Evolutionary conservation across 1,140 invertebrate species (phyloP).

Genomic region (Chrysomallon squamiferum): DNA sequence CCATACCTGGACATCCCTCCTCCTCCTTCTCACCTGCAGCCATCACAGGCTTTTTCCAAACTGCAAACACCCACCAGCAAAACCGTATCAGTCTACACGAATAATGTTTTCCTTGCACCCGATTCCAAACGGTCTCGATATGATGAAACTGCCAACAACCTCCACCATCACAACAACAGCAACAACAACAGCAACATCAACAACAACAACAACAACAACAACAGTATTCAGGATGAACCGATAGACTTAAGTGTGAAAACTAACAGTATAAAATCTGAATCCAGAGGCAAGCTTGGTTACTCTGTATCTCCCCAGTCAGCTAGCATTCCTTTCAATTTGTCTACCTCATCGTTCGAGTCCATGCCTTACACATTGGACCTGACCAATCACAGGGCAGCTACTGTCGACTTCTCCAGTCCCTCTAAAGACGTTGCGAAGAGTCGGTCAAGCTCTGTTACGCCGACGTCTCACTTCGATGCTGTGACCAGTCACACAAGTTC

Average conservation of each 20-base stretch:
- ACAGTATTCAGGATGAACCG: conserved; percentile 19
- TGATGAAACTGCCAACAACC: conserved; percentile 3
- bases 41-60: background rate
- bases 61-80: conserved; percentile 12
- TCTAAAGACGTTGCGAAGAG: too few species aligned
- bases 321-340: conserved; percentile 12
- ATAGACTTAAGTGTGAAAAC: conserved; percentile 38
- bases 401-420: too few species aligned
- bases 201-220: background rate
- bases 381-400: too few species aligned
- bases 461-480: too few species aligned
- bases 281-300: background rate
- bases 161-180: background rate
- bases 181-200: conserved; percentile 2
- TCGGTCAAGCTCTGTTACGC: too few species aligned
- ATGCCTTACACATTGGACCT: background rate
- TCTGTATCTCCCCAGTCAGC: background rate
- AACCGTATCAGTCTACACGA: background rate
- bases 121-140: conserved; percentile 18
- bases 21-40: background rate
- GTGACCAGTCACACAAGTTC: too few species aligned
- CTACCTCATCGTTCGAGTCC: conserved; percentile 22
- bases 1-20: background rate
- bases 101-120: conserved; percentile 22
- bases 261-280: conserved; percentile 10